Base-by-base conservation (phyloP, 2,113 vertebrate genomes). In the Myodes glareolus region DNA sequence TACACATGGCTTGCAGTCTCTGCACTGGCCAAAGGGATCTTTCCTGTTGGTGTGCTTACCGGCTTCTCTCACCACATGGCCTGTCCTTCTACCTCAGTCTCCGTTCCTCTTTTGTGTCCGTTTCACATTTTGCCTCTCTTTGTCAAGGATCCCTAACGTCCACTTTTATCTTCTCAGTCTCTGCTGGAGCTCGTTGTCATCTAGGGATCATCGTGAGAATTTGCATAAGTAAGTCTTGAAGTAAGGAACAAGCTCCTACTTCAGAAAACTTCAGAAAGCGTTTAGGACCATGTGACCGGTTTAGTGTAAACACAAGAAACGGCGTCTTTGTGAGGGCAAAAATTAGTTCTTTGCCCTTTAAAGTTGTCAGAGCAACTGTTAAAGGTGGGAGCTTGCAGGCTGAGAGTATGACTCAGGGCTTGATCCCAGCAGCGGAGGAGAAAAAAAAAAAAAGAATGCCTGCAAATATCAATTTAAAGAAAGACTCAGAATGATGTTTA, bases 301-400 rank as follows among this genome's bases (percentile, higher is more conserved):
- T 94, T 92, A 92, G 92, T 45, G 33, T 84, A 97, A 94, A 93
- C 78, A 93, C 23, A 84, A 77, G 80, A 96, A 97, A 90, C 50
- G 90, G 90, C n/a, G 68, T 92, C 85, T 88, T 82, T 95, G 65
- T 85, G 78, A 93, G 90, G 93, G 70, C 39, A 95, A 87, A 96
- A 96, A 90, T 91, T 21, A 75, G 52, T 45, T 86, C 36, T 88
- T 82, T 96, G 72, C 63, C 70, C 94, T 97, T 91, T 88, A 67
- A 72, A 88, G 55, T 91, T 73, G 73, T 93, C 52, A 93, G 68
- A 97, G 19, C 80, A 93, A 90, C 33, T 95, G 61, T 88, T 94
- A 92, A 90, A 58, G 29, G 85, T 84, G 94, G 63, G 45, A 77
- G 36, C n/a, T 76, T 76, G 4, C 23, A 67, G 47, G 47, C 78